Base-by-base conservation (phyloP, 1,140 invertebrate species). In the Dryas iulia region DNA sequence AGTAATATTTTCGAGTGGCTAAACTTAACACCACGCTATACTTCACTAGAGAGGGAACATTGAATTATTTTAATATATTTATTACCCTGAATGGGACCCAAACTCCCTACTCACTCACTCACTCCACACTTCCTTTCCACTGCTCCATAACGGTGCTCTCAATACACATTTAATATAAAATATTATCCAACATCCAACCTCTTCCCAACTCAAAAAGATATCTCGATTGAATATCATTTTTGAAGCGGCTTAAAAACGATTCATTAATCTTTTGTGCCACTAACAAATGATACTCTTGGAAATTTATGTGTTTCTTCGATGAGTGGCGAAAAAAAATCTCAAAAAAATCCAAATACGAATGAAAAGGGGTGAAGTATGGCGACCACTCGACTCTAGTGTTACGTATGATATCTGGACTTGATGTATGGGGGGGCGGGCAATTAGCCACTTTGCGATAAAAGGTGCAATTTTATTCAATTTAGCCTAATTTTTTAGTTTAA, bases 261-360 rank as follows among this genome's bases (percentile, higher is more conserved):
- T 56, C 24, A 56, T 56, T 56, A 56, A 56, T 56, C 53, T 56
- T 25, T 25, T 25, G 12, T 56, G 53, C 53, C 53, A 26, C 23
- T 56, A 26, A 56, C 53, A 56, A 56, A 56, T 56, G 53, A 25
- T 56, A 25, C 53, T 56, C 23, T 25, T 25, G 53, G 12, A 56
- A 26, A 56, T 56, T 25, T 56, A 56, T 56, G 53, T 56, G 53
- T 56, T 56, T 26, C 53, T 56, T 56, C 53, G 53, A 56, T 56
- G 53, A 56, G 53, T 56, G 53, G 53, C 23, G 1, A 26, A 56
- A 56, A 53, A 47, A 47, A 21, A 0, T 47, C 12, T 1, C 21
- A 25, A 24, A 56, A 31, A 56, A 56, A 25, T 56, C 11, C 53
- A 26, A 14, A 11, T 56, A 53, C 10, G 53, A 23, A 23, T 56